Percentiles rank a stretch among this genome's conserved stretches.
Conservation (phyloP, 1,140 invertebrate genomes). For the Daktulosphaira vitifoliae region DNA sequence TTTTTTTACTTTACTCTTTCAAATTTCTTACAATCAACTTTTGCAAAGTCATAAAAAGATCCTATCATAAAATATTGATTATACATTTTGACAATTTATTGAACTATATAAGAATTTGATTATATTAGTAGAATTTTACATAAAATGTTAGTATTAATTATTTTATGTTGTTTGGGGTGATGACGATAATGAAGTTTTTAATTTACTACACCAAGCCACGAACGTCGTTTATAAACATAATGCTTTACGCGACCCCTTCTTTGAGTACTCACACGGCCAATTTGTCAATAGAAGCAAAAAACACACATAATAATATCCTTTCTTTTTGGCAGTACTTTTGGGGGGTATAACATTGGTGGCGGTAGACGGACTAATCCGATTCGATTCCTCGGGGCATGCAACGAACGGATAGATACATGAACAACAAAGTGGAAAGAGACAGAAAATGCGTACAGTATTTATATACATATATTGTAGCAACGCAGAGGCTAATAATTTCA, state of each 20-base stretch:
- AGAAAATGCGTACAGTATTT: not conserved
- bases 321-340: constrained; percentile 6
- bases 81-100: no score
- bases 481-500: constrained; percentile 17
- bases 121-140: no score
- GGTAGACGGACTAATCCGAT: constrained; percentile 14
- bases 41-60: no score
- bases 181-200: constrained; percentile 21
- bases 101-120: no score
- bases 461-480: not conserved
- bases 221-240: not conserved
- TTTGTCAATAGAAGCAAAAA: constrained; percentile 21
- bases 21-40: no score
- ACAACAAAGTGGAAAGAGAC: no score
- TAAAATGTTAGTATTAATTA: no score
- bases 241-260: not conserved
- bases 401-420: not conserved
- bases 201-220: constrained; percentile 8
- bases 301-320: not conserved
- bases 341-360: not conserved
- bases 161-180: no score
- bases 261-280: constrained; percentile 15
- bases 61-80: no score
- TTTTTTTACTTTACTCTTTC: no score
- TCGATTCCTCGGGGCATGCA: constrained; percentile 24